Base-by-base conservation (phyloP, 2,113 vertebrate species). In the Heloderma charlesbogerti region DNA sequence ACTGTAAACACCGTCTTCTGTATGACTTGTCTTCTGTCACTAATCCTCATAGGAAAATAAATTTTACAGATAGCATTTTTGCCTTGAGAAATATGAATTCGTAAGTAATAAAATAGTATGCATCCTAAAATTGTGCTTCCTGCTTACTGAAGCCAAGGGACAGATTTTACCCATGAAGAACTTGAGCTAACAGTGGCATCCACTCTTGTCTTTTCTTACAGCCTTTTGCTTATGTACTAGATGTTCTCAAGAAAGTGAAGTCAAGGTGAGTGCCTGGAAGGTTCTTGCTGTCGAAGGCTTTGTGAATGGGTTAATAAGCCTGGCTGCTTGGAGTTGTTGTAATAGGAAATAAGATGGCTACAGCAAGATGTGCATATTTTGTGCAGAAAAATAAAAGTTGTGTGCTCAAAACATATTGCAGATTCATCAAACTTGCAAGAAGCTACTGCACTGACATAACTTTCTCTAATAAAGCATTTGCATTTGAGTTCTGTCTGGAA, bases 221-320 rank as follows among this genome's bases (percentile, higher is more conserved):
- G 99, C 98, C 99, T 34, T 98, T 98, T 40, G 97, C 95, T 0
- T 99, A 99, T 0, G 98, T 99, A 29, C 95, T 99, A 25, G 98
- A 99, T 69, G 98, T 99, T 87, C 97, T 99, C 92, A 99, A 98
- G 97, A 99, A 99, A 91, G 98, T 99, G 95, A 97, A 96, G 92
- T 99, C 99, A 0, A 99, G 99, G 99, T 99, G 93, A 97, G 97
- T 95, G 31, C 40, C 4, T 13, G 10, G 4, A 92, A 69, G 43
- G 40, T 83, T 40, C n/a, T 6, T 74, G 74, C 74, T 89, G 54
- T 72, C 25, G 1, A 13, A 6, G 27, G 12, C 71, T 89, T 90
- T 63, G 16, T 87, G 80, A 51, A 15, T 2, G 8, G 77, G 1
- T 51, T 5, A 20, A 89, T 89, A 48, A 54, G 3, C 54, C n/a